These are phyloP conservation scores for Drosophila triauraria DNA, from an alignment of 1,140 invertebrate species.

Conservation along the genomic window DNA sequence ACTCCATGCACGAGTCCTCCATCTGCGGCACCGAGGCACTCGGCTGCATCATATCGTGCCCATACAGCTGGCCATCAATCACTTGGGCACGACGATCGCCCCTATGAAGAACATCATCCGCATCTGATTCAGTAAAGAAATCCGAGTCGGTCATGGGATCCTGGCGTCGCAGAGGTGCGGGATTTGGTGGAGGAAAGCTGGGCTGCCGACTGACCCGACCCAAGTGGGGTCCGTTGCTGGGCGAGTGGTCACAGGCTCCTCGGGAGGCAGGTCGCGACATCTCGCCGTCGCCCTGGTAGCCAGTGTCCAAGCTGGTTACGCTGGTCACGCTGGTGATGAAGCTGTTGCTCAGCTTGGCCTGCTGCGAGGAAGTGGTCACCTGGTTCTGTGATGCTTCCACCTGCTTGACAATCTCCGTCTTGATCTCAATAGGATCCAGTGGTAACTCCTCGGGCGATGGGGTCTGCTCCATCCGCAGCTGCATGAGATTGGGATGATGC, in stretches of 20 bases:
- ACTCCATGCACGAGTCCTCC: slow-evolving; percentile 91
- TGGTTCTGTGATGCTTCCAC: slow-evolving; percentile 80
- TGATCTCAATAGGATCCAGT: slow-evolving; percentile 88
- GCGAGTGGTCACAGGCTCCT: slow-evolving; percentile 90
- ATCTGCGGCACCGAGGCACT: slow-evolving; percentile 85
- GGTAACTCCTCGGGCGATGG: slow-evolving; percentile 93
- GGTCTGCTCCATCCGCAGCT: slow-evolving; percentile 89
- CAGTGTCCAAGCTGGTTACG: slow-evolving; percentile 93
- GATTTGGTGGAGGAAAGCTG: slow-evolving; percentile 69
- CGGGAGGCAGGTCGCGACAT: slow-evolving; percentile 92
- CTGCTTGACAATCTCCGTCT: slow-evolving; percentile 83
- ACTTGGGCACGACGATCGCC: slow-evolving; percentile 91
- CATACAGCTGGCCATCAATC: slow-evolving; percentile 93
- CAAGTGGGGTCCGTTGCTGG: slow-evolving; percentile 80
- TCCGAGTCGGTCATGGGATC: slow-evolving; percentile 96
- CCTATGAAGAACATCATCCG: slow-evolving; percentile 90
- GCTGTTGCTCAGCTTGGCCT: slow-evolving; percentile 87
- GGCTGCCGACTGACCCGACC: slow-evolving; percentile 75
- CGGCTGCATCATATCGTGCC: slow-evolving; percentile 86
- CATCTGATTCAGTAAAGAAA: slow-evolving; percentile 95
- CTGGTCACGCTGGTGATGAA: slow-evolving; percentile 94
- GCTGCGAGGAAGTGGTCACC: slow-evolving; percentile 26
- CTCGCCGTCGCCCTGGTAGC: slow-evolving; percentile 94
- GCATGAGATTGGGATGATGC: slow-evolving; percentile 55
- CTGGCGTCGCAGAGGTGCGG: slow-evolving; percentile 86